Conservation (phyloP, 1,140 invertebrate genomes). For the Macrostomum lignano region DNA sequence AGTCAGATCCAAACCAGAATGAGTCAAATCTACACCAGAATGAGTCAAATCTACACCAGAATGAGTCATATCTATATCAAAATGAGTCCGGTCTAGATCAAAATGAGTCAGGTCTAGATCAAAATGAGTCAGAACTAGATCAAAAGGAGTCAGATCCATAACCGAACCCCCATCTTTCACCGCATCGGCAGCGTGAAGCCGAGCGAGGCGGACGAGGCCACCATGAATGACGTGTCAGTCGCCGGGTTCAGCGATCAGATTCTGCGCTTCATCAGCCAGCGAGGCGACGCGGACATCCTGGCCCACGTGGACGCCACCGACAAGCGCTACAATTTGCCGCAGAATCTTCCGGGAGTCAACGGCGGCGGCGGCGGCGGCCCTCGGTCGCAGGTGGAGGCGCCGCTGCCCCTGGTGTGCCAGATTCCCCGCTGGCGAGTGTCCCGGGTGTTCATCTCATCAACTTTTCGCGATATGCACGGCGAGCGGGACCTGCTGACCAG, state of each 20-base stretch:
- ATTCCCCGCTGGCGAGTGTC: neutral
- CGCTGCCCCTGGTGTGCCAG: neutral
- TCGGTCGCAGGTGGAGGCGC: neutral
- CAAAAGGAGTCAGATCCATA: neutral
- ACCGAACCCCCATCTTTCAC: neutral
- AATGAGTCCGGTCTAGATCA: too few species aligned
- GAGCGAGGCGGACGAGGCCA: slow-evolving; percentile 10
- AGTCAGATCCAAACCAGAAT: too few species aligned
- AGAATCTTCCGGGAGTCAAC: neutral
- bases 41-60: too few species aligned
- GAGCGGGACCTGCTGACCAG: slow-evolving; percentile 29
- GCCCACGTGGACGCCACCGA: slow-evolving; percentile 29
- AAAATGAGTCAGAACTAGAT: too few species aligned
- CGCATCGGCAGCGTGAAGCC: slow-evolving; percentile 1
- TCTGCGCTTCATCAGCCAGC: slow-evolving; percentile 27
- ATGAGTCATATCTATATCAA: too few species aligned
- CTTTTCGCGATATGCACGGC: slow-evolving; percentile 30
- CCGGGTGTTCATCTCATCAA: slow-evolving; percentile 33
- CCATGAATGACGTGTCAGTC: slow-evolving; percentile 25
- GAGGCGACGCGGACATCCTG: slow-evolving; percentile 21
- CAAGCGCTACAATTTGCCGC: slow-evolving; percentile 17
- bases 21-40: too few species aligned
- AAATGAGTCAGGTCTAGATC: too few species aligned
- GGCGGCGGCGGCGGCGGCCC: neutral
- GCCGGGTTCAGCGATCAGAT: slow-evolving; percentile 27